Percentiles rank a stretch among this genome's conserved stretches.
Conservation (phyloP, 2,888 invertebrate genomes). For the Idaea straminata region DNA sequence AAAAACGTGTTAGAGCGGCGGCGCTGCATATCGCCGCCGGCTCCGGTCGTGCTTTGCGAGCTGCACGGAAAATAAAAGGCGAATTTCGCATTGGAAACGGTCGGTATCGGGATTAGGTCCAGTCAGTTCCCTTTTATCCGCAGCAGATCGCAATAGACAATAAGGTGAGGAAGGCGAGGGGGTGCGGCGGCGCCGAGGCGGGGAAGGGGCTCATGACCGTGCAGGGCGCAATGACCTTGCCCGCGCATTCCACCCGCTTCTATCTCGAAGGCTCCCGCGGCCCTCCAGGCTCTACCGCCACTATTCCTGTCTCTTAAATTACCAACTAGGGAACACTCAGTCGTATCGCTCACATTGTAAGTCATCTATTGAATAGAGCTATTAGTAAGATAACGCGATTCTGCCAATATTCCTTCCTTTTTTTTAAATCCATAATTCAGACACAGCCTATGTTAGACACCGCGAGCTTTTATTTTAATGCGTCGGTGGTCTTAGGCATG, state of each 20-base stretch:
- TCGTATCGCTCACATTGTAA: slow-evolving; percentile 40
- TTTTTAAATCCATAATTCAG: slow-evolving; percentile 18
- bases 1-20: slow-evolving; percentile 66
- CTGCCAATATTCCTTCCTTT: neutral
- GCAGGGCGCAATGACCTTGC: slow-evolving; percentile 80
- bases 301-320: slow-evolving; percentile 58
- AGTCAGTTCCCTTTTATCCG: slow-evolving; percentile 73
- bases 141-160: slow-evolving; percentile 74
- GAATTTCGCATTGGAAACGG: slow-evolving; percentile 68
- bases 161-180: slow-evolving; percentile 49
- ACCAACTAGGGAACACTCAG: slow-evolving; percentile 34
- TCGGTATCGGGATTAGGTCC: slow-evolving; percentile 64
- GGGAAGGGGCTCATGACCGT: slow-evolving; percentile 74
- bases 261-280: slow-evolving; percentile 60
- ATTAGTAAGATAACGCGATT: slow-evolving; percentile 27
- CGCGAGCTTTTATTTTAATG: slow-evolving; percentile 11
- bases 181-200: slow-evolving; percentile 38
- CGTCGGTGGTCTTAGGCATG: slow-evolving; percentile 13
- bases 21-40: slow-evolving; percentile 55
- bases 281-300: slow-evolving; percentile 53
- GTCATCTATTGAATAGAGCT: slow-evolving; percentile 40
- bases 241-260: slow-evolving; percentile 71
- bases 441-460: slow-evolving; percentile 14
- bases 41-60: slow-evolving; percentile 59
- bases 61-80: slow-evolving; percentile 60